Conservation (phyloP, 2,797 vertebrate genomes). For the Neolamprologus multifasciatus region DNA sequence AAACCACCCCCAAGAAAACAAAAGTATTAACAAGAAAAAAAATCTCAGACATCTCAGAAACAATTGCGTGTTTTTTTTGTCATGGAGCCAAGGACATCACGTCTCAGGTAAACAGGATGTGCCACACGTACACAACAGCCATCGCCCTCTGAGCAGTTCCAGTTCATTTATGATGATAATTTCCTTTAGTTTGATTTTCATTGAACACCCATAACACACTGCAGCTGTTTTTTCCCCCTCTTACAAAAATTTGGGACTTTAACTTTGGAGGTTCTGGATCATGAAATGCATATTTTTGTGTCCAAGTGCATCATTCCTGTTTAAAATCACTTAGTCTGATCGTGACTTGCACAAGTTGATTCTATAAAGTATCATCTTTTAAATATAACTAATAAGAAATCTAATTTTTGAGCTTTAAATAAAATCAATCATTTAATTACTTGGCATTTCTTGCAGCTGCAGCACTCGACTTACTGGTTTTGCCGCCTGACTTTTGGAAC, state of each 20-base stretch:
- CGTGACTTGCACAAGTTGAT: not conserved
- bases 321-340: not conserved
- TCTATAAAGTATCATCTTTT: not conserved
- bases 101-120: not conserved
- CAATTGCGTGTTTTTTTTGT: not conserved
- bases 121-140: not conserved
- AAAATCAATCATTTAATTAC: not conserved
- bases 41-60: not conserved
- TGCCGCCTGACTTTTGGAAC: not conserved
- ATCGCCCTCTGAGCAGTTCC: not conserved
- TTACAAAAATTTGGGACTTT: not conserved
- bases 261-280: not conserved
- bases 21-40: not conserved
- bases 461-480: not conserved
- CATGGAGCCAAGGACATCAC: not conserved
- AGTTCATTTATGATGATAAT: not conserved
- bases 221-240: not conserved
- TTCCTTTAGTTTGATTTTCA: not conserved
- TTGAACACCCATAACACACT: not conserved
- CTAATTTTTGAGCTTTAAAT: not conserved
- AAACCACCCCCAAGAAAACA: rapidly evolving
- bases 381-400: not conserved
- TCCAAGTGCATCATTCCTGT: not conserved
- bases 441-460: not conserved
- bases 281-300: not conserved